Evolutionary conservation across 2,888 invertebrate species (phyloP), one percentile per base, ranked within the genome.

Genomic region (Ceraclea dissimilis): DNA sequence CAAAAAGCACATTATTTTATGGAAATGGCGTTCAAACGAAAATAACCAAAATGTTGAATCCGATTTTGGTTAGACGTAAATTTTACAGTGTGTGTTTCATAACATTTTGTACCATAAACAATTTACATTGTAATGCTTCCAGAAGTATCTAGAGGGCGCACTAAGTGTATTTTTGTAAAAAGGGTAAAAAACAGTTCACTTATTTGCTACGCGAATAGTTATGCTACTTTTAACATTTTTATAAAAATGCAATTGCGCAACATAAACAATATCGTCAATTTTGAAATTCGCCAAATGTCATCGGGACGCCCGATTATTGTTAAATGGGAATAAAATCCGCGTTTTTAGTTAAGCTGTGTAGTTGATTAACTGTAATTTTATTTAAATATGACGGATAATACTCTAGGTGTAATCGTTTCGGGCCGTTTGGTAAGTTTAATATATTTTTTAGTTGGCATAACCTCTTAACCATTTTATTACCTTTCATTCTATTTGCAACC

Each of bases 321-420:
- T 19, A 11, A 47, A 47, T 43, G n/a, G 13, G 4, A 43, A 43
- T 43, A 43, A n/a, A n/a, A n/a, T n/a, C n/a, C n/a, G 5, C 17
- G 17, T 8, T 44, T 44, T 44, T 44, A 44, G 6, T 44, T 16
- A 44, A 11, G n/a, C 5, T 10, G 17, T n/a, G n/a, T n/a, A n/a
- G n/a, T n/a, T n/a, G n/a, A n/a, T n/a, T n/a, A n/a, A n/a, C 16
- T 44, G 17, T 47, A 47, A 47, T 18, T 6, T 6, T 5, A 16
- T 18, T 19, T 47, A 13, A 47, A 47, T 6, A 47, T 47, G 47
- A 18, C 47, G 13, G 18, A 47, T 47, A 57, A 57, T 54, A 57
- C 49, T 26, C 39, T 60, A n/a, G 60, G 60, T 22, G 57, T 57
- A 16, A 60, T 60, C 20, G 57, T 60, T 50, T 60, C 60, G 11